Conservation (phyloP, 2,113 vertebrate species). For the Cheirogaleus medius region DNA sequence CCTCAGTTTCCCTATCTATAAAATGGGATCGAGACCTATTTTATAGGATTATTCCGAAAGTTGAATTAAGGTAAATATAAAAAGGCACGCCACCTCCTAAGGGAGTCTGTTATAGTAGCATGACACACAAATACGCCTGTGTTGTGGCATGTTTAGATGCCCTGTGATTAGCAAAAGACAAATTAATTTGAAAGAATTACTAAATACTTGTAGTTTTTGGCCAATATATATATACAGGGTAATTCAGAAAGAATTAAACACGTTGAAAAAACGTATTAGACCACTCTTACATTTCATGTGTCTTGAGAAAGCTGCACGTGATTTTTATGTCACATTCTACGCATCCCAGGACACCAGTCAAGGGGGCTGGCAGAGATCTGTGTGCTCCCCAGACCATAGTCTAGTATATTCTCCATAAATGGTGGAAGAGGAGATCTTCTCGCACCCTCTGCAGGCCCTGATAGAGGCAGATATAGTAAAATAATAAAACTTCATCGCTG, state of each 20-base stretch:
- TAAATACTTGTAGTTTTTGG: neutral
- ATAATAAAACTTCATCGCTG: neutral
- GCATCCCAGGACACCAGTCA: neutral
- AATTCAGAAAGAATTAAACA: neutral
- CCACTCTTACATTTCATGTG: neutral
- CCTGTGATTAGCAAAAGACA: slow-evolving; percentile 3
- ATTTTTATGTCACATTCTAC: neutral
- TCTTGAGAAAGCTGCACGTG: neutral
- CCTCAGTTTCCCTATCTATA: neutral
- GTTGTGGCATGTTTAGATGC: neutral
- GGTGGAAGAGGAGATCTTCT: neutral
- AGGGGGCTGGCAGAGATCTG: neutral
- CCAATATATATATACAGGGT: neutral
- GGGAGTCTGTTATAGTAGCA: neutral
- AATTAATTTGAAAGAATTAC: slow-evolving; percentile 9
- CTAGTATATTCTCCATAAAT: neutral
- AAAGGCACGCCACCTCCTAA: neutral
- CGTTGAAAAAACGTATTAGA: neutral
- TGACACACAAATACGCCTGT: neutral
- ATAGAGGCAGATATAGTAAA: neutral
- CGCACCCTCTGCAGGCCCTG: neutral
- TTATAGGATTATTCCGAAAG: neutral
- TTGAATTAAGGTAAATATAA: neutral
- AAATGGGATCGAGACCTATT: neutral
- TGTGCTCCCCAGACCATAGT: neutral